Evolutionary conservation across 2,113 vertebrate genomes (phyloP).

Genomic region (Phalacrocorax carbo): DNA sequence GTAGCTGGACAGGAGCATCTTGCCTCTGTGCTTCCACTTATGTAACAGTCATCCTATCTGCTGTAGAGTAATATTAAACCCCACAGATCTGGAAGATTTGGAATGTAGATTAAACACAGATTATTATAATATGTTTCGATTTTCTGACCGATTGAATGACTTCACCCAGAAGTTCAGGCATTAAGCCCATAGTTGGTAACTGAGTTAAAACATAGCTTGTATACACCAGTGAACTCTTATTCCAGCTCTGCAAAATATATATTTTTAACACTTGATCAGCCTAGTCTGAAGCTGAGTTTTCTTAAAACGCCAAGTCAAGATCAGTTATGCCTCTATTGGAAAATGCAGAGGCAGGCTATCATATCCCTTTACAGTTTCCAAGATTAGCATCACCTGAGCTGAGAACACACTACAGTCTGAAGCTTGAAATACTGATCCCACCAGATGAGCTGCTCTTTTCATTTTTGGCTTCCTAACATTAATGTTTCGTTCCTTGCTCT

Average conservation of each 20-base stretch:
- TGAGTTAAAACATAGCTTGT: neutral
- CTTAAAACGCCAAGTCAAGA: neutral
- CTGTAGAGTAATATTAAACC: neutral
- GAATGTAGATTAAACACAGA: rapidly evolving
- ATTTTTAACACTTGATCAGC: neutral
- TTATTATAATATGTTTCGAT: neutral
- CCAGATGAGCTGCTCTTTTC: neutral
- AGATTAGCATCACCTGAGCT: neutral
- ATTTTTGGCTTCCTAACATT: neutral
- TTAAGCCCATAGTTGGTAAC: neutral
- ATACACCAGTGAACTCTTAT: neutral
- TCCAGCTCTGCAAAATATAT: neutral
- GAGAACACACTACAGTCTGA: neutral
- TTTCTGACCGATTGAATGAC: neutral
- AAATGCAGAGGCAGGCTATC: neutral
- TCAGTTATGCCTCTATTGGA: neutral
- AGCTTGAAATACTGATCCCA: neutral
- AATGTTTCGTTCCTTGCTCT: neutral
- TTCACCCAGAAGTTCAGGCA: neutral
- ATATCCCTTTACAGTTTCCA: neutral
- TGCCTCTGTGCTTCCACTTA: neutral
- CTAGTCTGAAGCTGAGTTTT: neutral
- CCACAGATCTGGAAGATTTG: neutral
- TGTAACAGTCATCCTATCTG: neutral
- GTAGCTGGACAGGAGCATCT: neutral